Percentiles rank a stretch among this genome's conserved stretches.
Evolutionary conservation across 2,797 vertebrate species (phyloP).

Genomic region (Agapornis canus): DNA sequence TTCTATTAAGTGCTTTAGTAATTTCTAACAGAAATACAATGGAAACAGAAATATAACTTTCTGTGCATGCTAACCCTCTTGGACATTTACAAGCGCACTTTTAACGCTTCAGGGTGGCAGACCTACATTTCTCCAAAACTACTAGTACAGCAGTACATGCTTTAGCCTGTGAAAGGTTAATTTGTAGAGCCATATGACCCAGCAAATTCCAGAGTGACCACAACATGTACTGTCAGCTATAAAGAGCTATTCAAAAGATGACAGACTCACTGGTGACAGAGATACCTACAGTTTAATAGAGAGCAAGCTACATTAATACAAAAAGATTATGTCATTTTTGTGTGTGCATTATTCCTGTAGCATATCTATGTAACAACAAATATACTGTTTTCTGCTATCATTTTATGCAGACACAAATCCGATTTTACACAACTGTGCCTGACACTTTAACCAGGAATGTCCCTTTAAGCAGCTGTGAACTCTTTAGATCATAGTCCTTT

Average conservation of each 20-base stretch:
- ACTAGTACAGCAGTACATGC: neutral
- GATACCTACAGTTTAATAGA: neutral
- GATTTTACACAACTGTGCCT: neutral
- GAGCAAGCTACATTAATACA: neutral
- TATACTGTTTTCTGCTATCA: neutral
- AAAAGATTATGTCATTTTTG: neutral
- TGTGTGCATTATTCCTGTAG: neutral
- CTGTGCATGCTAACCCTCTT: neutral
- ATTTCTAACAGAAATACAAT: too few species aligned
- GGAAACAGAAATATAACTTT: neutral
- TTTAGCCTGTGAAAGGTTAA: neutral
- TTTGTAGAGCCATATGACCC: neutral
- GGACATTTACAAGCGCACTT: neutral
- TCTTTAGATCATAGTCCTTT: neutral
- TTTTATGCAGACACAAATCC: neutral
- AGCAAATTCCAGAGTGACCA: constrained; percentile 22
- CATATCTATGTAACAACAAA: neutral
- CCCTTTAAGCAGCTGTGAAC: neutral
- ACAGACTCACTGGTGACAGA: neutral
- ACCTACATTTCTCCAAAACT: neutral
- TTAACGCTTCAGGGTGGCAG: neutral
- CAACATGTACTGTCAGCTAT: neutral
- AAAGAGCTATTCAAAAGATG: neutral
- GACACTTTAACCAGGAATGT: neutral
- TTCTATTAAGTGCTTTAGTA: neutral